These are phyloP conservation scores for Galeruca laticollis DNA, from an alignment of 2,888 invertebrate species.

Conservation along the genomic window DNA sequence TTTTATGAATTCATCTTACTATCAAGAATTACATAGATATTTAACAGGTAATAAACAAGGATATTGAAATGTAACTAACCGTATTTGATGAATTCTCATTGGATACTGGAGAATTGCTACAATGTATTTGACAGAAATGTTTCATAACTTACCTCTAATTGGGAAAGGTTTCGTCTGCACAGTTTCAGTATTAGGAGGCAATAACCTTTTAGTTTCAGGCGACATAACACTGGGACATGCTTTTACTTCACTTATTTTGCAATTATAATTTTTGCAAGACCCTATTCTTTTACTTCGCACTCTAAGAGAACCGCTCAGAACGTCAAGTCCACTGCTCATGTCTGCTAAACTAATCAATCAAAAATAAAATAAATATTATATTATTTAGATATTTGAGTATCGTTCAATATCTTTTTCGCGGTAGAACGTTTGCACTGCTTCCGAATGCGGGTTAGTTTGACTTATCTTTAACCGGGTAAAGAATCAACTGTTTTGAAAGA, in stretches of 20 bases:
- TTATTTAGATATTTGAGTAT: neutral
- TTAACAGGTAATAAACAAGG: neutral
- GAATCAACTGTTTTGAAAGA: slow-evolving; percentile 38
- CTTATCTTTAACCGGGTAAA: slow-evolving; percentile 22
- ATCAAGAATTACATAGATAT: neutral
- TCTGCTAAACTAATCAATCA: slow-evolving; percentile 16
- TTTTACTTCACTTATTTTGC: slow-evolving; percentile 62
- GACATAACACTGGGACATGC: slow-evolving; percentile 79
- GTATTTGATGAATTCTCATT: neutral
- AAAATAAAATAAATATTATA: slow-evolving; percentile 17
- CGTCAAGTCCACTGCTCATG: slow-evolving; percentile 63
- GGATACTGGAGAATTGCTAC: neutral
- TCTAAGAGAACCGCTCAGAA: slow-evolving; percentile 64
- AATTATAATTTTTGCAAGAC: slow-evolving; percentile 54
- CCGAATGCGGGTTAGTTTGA: neutral
- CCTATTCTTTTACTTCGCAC: slow-evolving; percentile 61
- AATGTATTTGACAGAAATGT: slow-evolving; percentile 1
- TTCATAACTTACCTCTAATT: slow-evolving; percentile 76
- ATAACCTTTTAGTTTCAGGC: slow-evolving; percentile 74
- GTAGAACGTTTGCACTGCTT: neutral
- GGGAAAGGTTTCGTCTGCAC: slow-evolving; percentile 92
- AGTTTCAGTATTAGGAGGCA: slow-evolving; percentile 85
- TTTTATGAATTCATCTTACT: neutral
- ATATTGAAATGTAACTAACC: neutral
- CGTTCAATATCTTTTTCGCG: slow-evolving; percentile 1